Evolutionary conservation across 2,113 vertebrate genomes (phyloP).

Genomic region (Zosterops borbonicus): DNA sequence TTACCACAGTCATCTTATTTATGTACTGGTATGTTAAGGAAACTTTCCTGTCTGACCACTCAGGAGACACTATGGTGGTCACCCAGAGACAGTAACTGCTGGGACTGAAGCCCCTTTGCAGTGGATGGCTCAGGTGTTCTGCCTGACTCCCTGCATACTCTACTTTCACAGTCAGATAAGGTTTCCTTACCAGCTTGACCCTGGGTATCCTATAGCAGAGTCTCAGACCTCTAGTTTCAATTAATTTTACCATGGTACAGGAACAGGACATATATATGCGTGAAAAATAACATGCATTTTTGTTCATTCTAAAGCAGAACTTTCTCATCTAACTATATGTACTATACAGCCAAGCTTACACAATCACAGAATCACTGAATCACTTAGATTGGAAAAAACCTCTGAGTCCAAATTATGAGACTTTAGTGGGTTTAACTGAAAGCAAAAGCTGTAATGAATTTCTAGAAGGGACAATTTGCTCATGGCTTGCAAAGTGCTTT

Average conservation of each 20-base stretch:
- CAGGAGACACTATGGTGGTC: background rate
- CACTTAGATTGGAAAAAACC: background rate
- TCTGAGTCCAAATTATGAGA: background rate
- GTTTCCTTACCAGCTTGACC: background rate
- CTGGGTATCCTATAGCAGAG: background rate
- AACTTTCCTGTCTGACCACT: background rate
- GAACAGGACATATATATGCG: background rate
- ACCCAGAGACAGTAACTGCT: background rate
- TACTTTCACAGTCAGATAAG: background rate
- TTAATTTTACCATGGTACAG: background rate
- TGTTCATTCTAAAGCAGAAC: background rate
- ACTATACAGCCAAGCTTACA: background rate
- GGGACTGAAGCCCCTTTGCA: background rate
- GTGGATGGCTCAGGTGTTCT: background rate
- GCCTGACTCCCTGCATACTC: background rate
- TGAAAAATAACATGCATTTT: background rate
- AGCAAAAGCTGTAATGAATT: background rate
- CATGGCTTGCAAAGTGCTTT: background rate
- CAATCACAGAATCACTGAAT: background rate
- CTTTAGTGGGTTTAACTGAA: background rate
- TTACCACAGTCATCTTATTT: background rate
- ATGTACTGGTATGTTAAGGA: background rate
- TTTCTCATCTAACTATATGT: background rate
- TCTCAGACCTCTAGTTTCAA: background rate
- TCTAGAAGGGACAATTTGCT: background rate